Evolutionary conservation across 2,113 vertebrate genomes (phyloP).

Genomic region (Baryphthengus martii): DNA sequence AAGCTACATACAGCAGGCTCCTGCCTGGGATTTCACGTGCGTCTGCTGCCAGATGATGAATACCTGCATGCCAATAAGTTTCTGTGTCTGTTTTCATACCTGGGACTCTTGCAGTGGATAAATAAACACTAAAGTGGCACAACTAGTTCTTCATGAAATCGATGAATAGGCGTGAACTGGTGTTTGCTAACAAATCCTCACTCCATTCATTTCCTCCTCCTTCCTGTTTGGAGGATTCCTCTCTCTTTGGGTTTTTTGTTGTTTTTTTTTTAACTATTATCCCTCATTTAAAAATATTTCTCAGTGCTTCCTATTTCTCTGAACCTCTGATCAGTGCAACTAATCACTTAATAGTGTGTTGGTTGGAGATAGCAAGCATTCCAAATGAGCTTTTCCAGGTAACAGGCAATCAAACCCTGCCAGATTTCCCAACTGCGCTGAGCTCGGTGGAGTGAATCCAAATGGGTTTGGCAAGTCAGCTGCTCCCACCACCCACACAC

Average conservation of each 20-base stretch:
- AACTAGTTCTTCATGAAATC: background rate
- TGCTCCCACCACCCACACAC: slow-evolving; percentile 15
- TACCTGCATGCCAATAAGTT: background rate
- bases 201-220: background rate
- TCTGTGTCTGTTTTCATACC: background rate
- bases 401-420: background rate
- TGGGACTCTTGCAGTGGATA: background rate
- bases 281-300: background rate
- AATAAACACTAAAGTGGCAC: slow-evolving; percentile 28
- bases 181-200: background rate
- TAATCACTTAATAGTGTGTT: background rate
- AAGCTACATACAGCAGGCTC: background rate
- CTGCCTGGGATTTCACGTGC: background rate
- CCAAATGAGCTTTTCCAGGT: slow-evolving; percentile 14
- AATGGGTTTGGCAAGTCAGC: slow-evolving; percentile 10
- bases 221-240: background rate
- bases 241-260: background rate
- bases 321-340: background rate
- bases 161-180: background rate
- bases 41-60: background rate
- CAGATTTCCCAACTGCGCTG: background rate
- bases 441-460: background rate
- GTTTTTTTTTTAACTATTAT: background rate
- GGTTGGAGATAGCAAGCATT: background rate
- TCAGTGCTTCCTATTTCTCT: background rate